These are phyloP conservation scores for Phaethornis superciliosus DNA, from an alignment of 2,113 vertebrate species.

Conservation along the genomic window DNA sequence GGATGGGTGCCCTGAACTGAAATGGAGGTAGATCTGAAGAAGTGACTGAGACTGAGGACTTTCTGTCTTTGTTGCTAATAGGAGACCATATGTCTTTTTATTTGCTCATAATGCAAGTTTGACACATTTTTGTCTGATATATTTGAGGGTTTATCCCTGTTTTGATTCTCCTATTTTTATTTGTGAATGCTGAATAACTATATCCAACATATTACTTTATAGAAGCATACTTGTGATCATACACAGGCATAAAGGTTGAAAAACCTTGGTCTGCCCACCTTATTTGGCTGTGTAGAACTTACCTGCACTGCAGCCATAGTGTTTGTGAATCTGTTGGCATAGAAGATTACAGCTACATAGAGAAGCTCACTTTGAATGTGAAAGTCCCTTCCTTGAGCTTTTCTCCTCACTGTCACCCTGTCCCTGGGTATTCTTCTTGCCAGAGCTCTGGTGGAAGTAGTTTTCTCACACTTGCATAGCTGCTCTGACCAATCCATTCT, in stretches of 20 bases:
- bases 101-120: not conserved
- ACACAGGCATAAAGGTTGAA: not conserved
- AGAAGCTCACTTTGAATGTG: not conserved
- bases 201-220: not conserved
- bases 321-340: not conserved
- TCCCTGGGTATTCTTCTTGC: not conserved
- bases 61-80: not conserved
- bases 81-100: accelerated
- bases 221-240: not conserved
- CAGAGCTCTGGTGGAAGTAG: not conserved
- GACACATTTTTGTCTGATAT: not conserved
- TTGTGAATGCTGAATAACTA: not conserved
- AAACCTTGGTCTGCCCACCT: not conserved
- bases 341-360: not conserved
- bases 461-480: not conserved
- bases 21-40: not conserved
- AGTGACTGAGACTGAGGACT: not conserved
- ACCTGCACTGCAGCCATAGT: not conserved
- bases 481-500: not conserved
- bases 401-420: not conserved
- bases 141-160: not conserved
- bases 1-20: not conserved
- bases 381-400: not conserved
- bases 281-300: not conserved
- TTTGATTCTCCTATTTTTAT: not conserved